Conservation (phyloP, 2,113 vertebrate species). For the Nerophis ophidion region DNA sequence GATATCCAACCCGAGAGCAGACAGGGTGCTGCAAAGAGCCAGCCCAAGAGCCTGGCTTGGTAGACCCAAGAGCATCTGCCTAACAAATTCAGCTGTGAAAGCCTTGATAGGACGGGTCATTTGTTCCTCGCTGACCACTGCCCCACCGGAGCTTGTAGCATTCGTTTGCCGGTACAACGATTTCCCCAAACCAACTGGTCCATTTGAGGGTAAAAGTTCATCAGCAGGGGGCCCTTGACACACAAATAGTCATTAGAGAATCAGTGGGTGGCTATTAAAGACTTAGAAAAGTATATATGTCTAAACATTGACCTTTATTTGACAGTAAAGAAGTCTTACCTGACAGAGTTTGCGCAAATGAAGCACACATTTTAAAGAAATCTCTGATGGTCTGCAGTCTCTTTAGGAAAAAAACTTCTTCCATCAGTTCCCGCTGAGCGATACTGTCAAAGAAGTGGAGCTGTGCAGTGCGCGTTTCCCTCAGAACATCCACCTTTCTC, state of each 20-base stretch:
- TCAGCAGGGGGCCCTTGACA: slow-evolving; percentile 56
- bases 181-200: slow-evolving; percentile 83
- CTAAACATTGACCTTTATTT: too few species aligned
- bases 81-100: slow-evolving; percentile 95
- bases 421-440: slow-evolving; percentile 83
- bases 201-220: slow-evolving; percentile 82
- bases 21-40: slow-evolving; percentile 90
- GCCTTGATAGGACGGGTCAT: slow-evolving; percentile 95
- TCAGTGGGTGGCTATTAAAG: too few species aligned
- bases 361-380: slow-evolving; percentile 91
- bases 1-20: slow-evolving; percentile 86
- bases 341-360: slow-evolving; percentile 89
- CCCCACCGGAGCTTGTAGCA: slow-evolving; percentile 10
- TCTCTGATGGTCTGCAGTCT: slow-evolving; percentile 93
- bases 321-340: slow-evolving; percentile 65
- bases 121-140: slow-evolving; percentile 92
- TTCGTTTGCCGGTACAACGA: slow-evolving; percentile 79
- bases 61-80: slow-evolving; percentile 93
- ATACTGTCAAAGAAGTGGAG: slow-evolving; percentile 86
- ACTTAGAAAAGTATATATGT: neutral
- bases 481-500: slow-evolving; percentile 91
- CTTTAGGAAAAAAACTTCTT: slow-evolving; percentile 95
- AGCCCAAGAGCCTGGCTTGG: slow-evolving; percentile 90
- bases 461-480: slow-evolving; percentile 87
- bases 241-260: neutral